Percentiles rank a stretch among this genome's conserved stretches.
phyloP scores from a whole-genome alignment of 2,888 invertebrate genomes.

The Apomyelois bistriatella region DNA sequence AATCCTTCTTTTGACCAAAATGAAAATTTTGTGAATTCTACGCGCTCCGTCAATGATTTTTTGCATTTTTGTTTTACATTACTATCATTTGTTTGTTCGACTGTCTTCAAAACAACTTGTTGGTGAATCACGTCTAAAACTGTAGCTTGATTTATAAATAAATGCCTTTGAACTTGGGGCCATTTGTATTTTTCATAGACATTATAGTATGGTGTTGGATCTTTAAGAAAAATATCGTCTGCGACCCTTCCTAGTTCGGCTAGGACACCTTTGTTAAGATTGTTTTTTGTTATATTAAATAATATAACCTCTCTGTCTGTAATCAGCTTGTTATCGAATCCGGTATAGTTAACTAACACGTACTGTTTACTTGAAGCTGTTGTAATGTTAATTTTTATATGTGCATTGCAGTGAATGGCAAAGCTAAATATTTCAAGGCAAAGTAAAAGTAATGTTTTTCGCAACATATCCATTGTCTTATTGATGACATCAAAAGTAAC shows the following conservation, averaged over 20 bases:
- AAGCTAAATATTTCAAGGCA: too few species aligned
- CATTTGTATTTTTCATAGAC: conserved; percentile 49
- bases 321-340: conserved; percentile 41
- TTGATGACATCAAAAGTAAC: too few species aligned
- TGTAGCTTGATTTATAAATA: conserved; percentile 36
- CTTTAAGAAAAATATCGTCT: conserved; percentile 47
- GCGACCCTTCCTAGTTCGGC: conserved; percentile 51
- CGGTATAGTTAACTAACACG: conserved; percentile 30
- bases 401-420: conserved; percentile 23
- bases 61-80: conserved; percentile 30
- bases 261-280: conserved; percentile 45
- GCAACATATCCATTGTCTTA: too few species aligned
- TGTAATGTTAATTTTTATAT: conserved; percentile 42
- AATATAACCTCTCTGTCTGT: conserved; percentile 43
- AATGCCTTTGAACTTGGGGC: conserved; percentile 41
- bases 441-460: too few species aligned
- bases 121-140: conserved; percentile 43
- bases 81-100: conserved; percentile 47
- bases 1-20: conserved; percentile 44
- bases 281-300: conserved; percentile 50
- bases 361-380: conserved; percentile 31
- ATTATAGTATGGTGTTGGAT: conserved; percentile 52
- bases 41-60: conserved; percentile 27
- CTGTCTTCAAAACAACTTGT: conserved; percentile 34
- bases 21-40: conserved; percentile 42